Percentiles rank a stretch among this genome's conserved stretches.
Conservation (phyloP, 2,888 invertebrate species). For the Euzophera pinguis region DNA sequence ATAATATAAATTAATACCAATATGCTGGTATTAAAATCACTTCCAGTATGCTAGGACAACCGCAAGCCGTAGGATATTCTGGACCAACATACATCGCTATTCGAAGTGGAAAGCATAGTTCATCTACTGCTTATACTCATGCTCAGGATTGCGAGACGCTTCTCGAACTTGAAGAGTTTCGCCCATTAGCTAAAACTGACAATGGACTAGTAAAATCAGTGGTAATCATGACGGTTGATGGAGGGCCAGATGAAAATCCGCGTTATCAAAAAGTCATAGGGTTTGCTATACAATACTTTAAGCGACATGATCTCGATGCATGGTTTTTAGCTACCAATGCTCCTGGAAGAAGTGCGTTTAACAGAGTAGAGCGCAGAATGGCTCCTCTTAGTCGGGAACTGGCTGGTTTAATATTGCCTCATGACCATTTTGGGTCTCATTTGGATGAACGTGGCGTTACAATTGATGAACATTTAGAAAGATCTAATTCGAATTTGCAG, state of each 20-base stretch:
- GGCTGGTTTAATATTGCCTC: conserved; percentile 16
- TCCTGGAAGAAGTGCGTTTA: conserved; percentile 19
- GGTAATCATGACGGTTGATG: too few relatives aligned
- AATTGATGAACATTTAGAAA: conserved; percentile 28
- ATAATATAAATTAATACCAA: conserved; percentile 22
- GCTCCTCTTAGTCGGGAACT: too few relatives aligned
- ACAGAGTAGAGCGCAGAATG: too few relatives aligned
- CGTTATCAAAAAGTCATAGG: too few relatives aligned
- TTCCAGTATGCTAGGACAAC: conserved; percentile 19
- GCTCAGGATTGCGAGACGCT: conserved; percentile 28
- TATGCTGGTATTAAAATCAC: conserved; percentile 35
- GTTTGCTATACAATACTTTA: too few relatives aligned
- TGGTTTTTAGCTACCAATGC: too few relatives aligned
- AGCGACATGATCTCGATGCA: too few relatives aligned
- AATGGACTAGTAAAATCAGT: too few relatives aligned
- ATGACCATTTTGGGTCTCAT: conserved; percentile 30
- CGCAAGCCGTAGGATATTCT: conserved; percentile 40
- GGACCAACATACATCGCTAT: conserved; percentile 53
- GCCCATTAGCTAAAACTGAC: conserved; percentile 20
- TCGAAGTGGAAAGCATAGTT: conserved; percentile 29
- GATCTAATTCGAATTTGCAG: conserved; percentile 25
- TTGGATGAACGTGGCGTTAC: conserved; percentile 25
- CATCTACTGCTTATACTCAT: conserved; percentile 29
- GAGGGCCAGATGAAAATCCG: too few relatives aligned
- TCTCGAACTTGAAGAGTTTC: conserved; percentile 18